Evolutionary conservation across 2,888 invertebrate species (phyloP), one percentile per base, ranked within the genome.

Genomic region (Nezara viridula): DNA sequence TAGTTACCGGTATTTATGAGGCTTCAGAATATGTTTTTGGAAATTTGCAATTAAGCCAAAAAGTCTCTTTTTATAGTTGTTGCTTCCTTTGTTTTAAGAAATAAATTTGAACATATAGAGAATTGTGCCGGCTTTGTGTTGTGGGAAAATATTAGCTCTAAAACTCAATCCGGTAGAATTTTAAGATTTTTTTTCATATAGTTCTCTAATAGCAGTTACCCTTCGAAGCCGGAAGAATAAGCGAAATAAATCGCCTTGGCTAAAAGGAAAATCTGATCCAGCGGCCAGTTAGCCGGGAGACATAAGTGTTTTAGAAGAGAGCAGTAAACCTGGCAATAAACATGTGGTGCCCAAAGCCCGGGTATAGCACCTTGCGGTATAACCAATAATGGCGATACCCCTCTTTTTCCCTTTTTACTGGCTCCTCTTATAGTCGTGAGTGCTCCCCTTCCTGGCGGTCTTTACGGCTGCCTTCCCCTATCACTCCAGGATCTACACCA

Each of bases 231-330:
- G 37, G 66, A 73, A 73, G 7, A 73, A 73, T 73, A 73, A 37
- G 66, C 66, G 32, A 37, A 21, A 37, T 32, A 73, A 73, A 73
- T 37, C 32, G 37, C 37, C 66, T 27, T 37, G 37, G 60, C 86
- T 86, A 86, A 86, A 86, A 86, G 86, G 86, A 55, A 86, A 86
- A 55, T 55, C 12, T 86, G 86, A 55, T 86, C 1, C 32, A 37
- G 24, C 19, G 86, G 81, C 40, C 81, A 81, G 81, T 81, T 81
- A 81, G 81, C 81, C n/a, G n/a, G 44, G 12, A 81, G 81, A 81
- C 81, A 81, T 81, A 86, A 86, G 86, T 86, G 86, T 86, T 86
- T 86, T 55, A 55, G 86, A 86, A 86, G 40, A 60, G 60, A 37
- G 52, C 55, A 86, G 52, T 86, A 86, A 86, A 86, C 21, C 32